These are phyloP conservation scores for Brenthis daphne DNA, from an alignment of 2,888 invertebrate species.

Conservation along the genomic window DNA sequence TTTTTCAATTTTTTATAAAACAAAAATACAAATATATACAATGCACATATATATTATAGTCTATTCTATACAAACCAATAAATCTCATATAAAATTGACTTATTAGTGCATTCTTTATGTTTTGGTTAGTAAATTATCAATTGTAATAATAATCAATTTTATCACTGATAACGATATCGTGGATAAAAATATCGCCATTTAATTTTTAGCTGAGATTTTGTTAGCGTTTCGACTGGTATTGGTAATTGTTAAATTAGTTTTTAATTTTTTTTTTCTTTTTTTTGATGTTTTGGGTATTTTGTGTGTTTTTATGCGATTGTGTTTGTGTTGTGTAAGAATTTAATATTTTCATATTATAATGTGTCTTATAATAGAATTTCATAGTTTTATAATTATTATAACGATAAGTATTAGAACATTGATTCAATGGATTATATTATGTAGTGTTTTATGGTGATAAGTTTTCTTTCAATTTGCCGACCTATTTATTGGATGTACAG, in stretches of 20 bases:
- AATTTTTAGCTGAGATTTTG: slow-evolving; percentile 22
- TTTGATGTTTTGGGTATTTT: not conserved
- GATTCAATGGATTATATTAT: not conserved
- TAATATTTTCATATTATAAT: not conserved
- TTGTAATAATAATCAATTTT: slow-evolving; percentile 28
- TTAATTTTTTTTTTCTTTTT: not conserved
- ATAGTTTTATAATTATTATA: not conserved
- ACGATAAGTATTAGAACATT: not conserved
- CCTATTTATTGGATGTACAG: no score
- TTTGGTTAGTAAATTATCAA: slow-evolving; percentile 4
- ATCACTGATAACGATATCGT: slow-evolving; percentile 29
- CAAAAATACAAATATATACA: no score
- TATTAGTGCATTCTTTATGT: not conserved
- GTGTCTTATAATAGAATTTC: not conserved
- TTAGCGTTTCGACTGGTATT: not conserved
- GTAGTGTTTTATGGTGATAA: not conserved
- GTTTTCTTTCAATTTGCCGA: not conserved
- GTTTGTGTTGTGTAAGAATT: not conserved
- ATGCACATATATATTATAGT: no score
- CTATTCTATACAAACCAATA: no score
- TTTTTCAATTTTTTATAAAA: no score
- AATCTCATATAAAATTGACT: not conserved
- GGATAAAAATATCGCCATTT: slow-evolving; percentile 10
- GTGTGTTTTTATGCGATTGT: not conserved
- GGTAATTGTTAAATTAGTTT: no score